Percentiles rank a stretch among this genome's conserved stretches.
These are phyloP conservation scores for Microplitis manilae DNA, from an alignment of 2,888 invertebrate genomes.

Conservation along the genomic window DNA sequence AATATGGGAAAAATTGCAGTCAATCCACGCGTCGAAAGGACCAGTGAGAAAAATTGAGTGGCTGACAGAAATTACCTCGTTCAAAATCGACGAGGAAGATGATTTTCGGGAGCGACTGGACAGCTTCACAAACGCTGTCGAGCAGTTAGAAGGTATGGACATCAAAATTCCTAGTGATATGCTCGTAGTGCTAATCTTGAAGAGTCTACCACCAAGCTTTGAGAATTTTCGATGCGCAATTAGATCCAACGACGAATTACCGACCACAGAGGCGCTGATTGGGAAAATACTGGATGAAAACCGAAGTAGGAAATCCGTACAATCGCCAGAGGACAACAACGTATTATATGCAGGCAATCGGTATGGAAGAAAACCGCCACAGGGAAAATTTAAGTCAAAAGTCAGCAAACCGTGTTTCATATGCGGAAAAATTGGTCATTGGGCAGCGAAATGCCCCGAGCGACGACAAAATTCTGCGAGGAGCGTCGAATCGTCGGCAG, in stretches of 20 bases:
- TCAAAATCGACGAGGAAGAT: not conserved
- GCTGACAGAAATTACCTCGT: not conserved
- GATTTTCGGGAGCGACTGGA: not conserved
- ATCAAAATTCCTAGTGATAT: not conserved
- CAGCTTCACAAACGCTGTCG: not conserved
- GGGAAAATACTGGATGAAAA: not conserved
- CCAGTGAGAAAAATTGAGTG: not conserved
- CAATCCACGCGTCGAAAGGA: not conserved
- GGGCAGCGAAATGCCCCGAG: not conserved
- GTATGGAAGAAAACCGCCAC: not conserved
- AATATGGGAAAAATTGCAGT: not conserved
- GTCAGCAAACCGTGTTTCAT: not conserved
- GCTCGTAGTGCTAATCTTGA: not conserved
- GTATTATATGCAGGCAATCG: not conserved
- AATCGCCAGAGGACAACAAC: not conserved
- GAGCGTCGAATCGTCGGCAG: not conserved
- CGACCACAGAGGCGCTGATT: not conserved
- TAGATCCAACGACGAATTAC: not conserved
- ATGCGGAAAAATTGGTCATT: not conserved
- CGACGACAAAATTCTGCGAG: not conserved
- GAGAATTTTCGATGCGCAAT: not conserved
- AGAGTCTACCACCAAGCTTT: not conserved
- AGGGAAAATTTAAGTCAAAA: not conserved
- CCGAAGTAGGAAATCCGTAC: not conserved
- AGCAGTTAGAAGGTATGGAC: not conserved